These are phyloP conservation scores for Nesoenas mayeri DNA, from an alignment of 2,113 vertebrate genomes.

Conservation along the genomic window DNA sequence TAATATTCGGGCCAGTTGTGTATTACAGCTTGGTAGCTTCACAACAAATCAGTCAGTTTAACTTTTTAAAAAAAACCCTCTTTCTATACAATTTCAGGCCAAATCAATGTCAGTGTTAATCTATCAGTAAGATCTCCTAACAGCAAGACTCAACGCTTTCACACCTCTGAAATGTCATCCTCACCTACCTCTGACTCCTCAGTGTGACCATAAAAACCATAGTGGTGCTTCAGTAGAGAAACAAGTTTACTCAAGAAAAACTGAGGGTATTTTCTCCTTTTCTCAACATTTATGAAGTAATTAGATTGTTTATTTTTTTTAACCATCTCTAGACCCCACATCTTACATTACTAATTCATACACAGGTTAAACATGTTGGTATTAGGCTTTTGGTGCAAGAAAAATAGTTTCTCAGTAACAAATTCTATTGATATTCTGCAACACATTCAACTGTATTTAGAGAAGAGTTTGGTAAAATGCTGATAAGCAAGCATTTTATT, in stretches of 20 bases:
- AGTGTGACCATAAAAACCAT: neutral
- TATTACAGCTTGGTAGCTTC: neutral
- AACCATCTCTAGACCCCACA: neutral
- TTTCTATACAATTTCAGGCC: neutral
- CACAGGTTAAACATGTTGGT: neutral
- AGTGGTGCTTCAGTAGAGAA: neutral
- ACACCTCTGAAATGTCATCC: neutral
- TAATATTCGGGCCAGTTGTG: neutral
- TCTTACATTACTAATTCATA: neutral
- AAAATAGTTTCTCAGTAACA: neutral
- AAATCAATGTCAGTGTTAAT: neutral
- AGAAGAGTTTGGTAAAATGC: neutral
- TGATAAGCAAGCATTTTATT: neutral
- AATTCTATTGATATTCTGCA: neutral
- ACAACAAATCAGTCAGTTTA: neutral
- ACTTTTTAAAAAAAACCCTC: neutral
- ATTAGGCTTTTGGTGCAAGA: neutral
- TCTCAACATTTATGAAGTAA: neutral
- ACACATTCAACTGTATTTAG: neutral
- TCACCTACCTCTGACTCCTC: neutral
- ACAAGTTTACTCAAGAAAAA: neutral
- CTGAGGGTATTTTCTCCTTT: neutral
- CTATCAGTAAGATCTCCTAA: neutral
- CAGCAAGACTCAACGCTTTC: neutral
- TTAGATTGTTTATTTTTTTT: neutral